phyloP scores from a whole-genome alignment of 2,797 vertebrate species.

The Loris lydekkerianus region DNA sequence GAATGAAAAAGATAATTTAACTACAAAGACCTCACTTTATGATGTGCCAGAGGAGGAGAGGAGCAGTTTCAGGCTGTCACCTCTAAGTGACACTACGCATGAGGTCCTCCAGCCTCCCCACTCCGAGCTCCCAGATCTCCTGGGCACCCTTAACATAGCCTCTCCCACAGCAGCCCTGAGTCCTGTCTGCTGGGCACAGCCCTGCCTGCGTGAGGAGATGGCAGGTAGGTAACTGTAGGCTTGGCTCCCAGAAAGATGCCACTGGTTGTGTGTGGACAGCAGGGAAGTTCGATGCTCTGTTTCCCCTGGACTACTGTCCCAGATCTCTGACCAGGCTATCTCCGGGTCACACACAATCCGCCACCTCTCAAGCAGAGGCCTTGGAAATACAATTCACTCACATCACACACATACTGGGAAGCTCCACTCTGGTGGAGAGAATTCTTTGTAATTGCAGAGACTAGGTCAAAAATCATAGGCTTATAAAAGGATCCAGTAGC shows the following conservation, averaged over 20 bases:
- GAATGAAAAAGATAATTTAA: background rate
- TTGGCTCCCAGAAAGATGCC: background rate
- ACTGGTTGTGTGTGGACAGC: background rate
- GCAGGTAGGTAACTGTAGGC: background rate
- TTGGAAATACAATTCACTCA: background rate
- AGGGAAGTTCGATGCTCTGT: background rate
- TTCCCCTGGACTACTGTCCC: background rate
- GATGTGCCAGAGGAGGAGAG: background rate
- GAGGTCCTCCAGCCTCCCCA: background rate
- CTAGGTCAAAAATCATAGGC: background rate
- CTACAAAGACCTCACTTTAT: background rate
- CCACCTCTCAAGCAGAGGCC: background rate
- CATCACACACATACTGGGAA: background rate
- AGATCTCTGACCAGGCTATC: background rate
- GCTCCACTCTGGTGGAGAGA: background rate
- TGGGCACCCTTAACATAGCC: accelerated
- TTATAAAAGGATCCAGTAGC: background rate
- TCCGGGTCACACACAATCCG: background rate
- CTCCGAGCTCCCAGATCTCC: background rate
- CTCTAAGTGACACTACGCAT: background rate
- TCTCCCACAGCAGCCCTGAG: accelerated
- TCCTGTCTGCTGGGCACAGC: background rate
- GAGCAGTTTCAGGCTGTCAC: background rate
- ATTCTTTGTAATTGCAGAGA: background rate
- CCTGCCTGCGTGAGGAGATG: background rate